phyloP scores from a whole-genome alignment of 1,140 invertebrate genomes.

The Zaprionus gabonicus region DNA sequence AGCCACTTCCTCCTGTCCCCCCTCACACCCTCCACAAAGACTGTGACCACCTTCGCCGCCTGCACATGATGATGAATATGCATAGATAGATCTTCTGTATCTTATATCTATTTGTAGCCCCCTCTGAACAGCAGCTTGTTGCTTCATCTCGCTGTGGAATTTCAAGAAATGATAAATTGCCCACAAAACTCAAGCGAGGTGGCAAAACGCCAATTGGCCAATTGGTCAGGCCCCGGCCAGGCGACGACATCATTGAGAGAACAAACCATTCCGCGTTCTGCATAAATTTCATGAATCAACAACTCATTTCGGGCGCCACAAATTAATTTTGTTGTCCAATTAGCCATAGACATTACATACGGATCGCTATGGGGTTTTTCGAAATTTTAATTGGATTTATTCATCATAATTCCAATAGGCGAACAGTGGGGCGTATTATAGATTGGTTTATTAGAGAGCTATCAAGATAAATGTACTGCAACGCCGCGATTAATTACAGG shows the following conservation, averaged over 20 bases:
- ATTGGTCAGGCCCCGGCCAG: constrained; percentile 13
- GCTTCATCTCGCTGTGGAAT: constrained; percentile 73
- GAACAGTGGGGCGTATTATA: not conserved
- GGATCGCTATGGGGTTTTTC: constrained; percentile 27
- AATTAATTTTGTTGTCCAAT: constrained; percentile 80
- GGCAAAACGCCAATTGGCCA: constrained; percentile 71
- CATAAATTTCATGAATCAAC: constrained; percentile 79
- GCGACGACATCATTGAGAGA: constrained; percentile 41
- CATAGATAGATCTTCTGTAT: constrained; percentile 53
- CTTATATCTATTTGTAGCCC: constrained; percentile 43
- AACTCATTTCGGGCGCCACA: constrained; percentile 76
- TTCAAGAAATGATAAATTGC: constrained; percentile 79
- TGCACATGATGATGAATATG: constrained; percentile 58
- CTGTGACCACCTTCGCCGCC: not conserved
- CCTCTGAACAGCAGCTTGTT: constrained; percentile 47
- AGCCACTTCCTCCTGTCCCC: not conserved
- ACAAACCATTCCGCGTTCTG: constrained; percentile 54
- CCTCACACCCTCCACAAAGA: not conserved
- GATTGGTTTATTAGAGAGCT: not conserved
- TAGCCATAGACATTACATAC: constrained; percentile 56
- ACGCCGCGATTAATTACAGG: not conserved
- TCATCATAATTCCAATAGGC: constrained; percentile 18
- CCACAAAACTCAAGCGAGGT: constrained; percentile 71
- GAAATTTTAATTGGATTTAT: constrained; percentile 44
- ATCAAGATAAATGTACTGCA: not conserved